Conservation (phyloP, 2,113 vertebrate genomes). For the Paradoxurus hermaphroditus region DNA sequence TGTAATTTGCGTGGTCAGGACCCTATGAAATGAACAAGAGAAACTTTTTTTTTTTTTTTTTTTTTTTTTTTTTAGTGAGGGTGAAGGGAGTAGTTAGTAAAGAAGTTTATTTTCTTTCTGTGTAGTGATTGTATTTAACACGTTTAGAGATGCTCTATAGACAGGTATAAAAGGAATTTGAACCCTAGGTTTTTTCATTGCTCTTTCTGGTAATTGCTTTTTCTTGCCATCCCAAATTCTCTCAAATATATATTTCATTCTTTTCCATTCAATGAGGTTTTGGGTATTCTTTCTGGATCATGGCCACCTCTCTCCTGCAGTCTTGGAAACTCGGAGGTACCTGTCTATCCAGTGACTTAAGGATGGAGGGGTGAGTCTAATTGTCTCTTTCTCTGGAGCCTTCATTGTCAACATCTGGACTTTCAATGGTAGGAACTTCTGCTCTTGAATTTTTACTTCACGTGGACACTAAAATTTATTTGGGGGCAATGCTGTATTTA, state of each 20-base stretch:
- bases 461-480: background rate
- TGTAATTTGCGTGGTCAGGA: background rate
- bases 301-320: background rate
- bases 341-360: background rate
- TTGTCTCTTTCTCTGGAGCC: background rate
- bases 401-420: background rate
- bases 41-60: background rate
- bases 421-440: background rate
- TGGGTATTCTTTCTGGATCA: background rate
- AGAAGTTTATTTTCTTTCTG: background rate
- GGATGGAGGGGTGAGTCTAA: background rate
- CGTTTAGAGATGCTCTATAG: background rate
- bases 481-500: background rate
- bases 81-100: background rate
- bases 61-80: background rate
- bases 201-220: background rate
- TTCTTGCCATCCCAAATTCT: background rate
- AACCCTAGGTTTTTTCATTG: background rate
- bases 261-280: background rate
- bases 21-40: background rate
- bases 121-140: background rate
- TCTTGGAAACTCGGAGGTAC: no score
- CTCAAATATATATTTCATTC: background rate
- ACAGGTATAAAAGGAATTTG: background rate
- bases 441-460: background rate